phyloP scores from a whole-genome alignment of 2,797 vertebrate species.

The Acrocephalus scirpaceus region DNA sequence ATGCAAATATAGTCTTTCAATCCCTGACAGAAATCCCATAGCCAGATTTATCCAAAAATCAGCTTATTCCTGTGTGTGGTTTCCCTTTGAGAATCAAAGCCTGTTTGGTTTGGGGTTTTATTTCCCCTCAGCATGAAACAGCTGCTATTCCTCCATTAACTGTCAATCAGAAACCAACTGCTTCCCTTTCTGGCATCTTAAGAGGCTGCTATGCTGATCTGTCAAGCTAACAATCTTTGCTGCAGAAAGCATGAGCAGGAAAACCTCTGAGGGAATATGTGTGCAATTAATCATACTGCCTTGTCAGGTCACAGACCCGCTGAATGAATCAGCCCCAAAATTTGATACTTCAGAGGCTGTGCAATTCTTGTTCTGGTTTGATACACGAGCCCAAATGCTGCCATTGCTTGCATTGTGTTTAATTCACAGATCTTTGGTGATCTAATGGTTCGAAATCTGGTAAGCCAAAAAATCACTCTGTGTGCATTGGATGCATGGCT shows the following conservation, averaged over 20 bases:
- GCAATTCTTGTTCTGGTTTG: background rate
- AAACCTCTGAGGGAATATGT: background rate
- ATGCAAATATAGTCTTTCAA: background rate
- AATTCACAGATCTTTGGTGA: background rate
- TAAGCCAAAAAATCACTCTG: background rate
- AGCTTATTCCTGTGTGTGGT: background rate
- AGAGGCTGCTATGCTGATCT: background rate
- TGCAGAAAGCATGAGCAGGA: background rate
- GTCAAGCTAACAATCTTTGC: background rate
- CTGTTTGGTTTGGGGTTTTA: background rate
- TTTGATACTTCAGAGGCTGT: background rate
- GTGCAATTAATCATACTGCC: conserved; percentile 17
- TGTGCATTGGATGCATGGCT: background rate
- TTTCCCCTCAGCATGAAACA: background rate
- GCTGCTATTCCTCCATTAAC: background rate
- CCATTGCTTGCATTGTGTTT: background rate
- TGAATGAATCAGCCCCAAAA: background rate
- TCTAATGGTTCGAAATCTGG: background rate
- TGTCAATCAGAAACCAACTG: background rate
- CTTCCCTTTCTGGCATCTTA: background rate
- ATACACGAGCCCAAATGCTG: accelerated
- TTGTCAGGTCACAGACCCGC: background rate
- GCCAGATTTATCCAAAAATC: background rate
- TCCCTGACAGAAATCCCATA: background rate
- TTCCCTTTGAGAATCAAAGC: background rate